These are phyloP conservation scores for Musca vetustissima DNA, from an alignment of 1,140 invertebrate species.

Conservation along the genomic window DNA sequence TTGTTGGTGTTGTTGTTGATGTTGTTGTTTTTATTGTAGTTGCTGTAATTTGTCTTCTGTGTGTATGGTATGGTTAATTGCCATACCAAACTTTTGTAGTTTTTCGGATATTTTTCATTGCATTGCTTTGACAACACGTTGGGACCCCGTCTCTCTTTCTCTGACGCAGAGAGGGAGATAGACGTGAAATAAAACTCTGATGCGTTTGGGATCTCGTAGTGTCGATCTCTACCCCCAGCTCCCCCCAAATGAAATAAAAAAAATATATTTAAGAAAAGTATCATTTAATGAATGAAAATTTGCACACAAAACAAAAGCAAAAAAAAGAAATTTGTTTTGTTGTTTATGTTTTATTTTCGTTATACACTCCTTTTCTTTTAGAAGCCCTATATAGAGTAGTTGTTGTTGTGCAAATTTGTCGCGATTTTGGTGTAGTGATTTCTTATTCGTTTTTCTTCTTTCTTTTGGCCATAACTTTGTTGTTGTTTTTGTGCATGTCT, in stretches of 20 bases:
- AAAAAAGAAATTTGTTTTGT: neutral
- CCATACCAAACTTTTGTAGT: conserved; percentile 1
- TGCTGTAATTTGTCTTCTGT: neutral
- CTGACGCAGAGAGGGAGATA: too few species aligned
- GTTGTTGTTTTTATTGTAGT: neutral
- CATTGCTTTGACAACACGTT: too few species aligned
- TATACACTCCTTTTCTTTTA: too few species aligned
- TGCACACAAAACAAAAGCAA: neutral
- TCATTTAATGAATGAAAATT: conserved; percentile 18
- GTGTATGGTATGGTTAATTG: conserved; percentile 7
- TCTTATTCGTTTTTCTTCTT: neutral
- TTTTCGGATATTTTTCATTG: neutral
- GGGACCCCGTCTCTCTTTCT: neutral
- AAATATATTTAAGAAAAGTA: too few species aligned
- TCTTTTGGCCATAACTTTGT: neutral
- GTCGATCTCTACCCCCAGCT: neutral
- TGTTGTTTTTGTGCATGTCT: too few species aligned
- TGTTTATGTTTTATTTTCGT: neutral
- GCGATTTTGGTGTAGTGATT: conserved; percentile 1
- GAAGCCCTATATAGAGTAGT: too few species aligned
- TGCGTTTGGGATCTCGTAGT: neutral
- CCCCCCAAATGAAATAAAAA: too few species aligned
- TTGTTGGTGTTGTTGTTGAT: neutral
- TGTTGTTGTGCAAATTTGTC: conserved; percentile 1
- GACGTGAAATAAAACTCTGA: neutral